A percentile compares a stretch with the other conserved stretches of the same genome.
phyloP scores from a whole-genome alignment of 2,888 invertebrate genomes.

The Noctua janthe region DNA sequence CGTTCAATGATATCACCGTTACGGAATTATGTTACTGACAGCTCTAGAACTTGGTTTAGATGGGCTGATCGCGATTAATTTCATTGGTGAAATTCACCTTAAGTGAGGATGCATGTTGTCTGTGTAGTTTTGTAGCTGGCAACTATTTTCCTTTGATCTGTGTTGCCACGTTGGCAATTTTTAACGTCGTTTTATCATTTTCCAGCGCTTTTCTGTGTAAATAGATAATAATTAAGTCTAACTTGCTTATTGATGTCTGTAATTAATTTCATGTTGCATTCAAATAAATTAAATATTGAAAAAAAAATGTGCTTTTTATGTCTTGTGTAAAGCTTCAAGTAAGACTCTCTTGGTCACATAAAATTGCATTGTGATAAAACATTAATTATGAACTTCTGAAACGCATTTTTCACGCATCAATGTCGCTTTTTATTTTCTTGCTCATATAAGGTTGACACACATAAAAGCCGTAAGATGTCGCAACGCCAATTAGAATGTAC shows the following conservation, averaged over 20 bases:
- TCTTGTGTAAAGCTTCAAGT: not conserved
- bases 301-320: not conserved
- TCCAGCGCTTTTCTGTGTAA: conserved; percentile 3
- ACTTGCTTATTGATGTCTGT: not conserved
- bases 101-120: conserved; percentile 43
- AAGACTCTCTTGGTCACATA: not conserved
- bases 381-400: not conserved
- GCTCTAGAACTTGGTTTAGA: not conserved
- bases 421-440: conserved; percentile 19
- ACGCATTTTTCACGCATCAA: conserved; percentile 23
- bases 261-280: not conserved
- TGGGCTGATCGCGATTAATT: not conserved
- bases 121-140: conserved; percentile 25
- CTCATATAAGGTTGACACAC: not conserved
- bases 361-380: conserved; percentile 4
- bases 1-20: not conserved
- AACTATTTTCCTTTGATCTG: conserved; percentile 10
- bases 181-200: not conserved
- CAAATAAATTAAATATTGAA: not conserved
- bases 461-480: conserved; percentile 1
- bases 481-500: not conserved
- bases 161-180: conserved; percentile 15
- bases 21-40: not conserved
- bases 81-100: conserved; percentile 1
- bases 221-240: conserved; percentile 9